These are phyloP conservation scores for Bimastos eiseni DNA, from an alignment of 2,888 invertebrate species.

Conservation along the genomic window DNA sequence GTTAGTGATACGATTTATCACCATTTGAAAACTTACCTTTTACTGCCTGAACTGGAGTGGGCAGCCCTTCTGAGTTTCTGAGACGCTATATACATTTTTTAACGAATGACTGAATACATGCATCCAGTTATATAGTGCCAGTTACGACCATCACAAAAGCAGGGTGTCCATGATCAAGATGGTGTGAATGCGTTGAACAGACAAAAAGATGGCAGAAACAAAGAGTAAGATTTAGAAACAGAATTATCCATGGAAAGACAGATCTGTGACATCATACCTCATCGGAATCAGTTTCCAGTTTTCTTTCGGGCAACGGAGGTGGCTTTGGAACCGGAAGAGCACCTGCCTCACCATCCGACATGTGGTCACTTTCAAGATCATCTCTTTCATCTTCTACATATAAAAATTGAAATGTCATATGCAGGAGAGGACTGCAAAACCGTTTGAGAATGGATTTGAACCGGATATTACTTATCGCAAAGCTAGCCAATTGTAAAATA, in stretches of 20 bases:
- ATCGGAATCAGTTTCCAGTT: background rate
- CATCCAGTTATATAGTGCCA: too few species aligned
- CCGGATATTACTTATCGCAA: background rate
- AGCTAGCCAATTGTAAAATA: background rate
- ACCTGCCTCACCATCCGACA: conserved; percentile 1
- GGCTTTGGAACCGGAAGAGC: background rate
- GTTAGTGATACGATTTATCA: too few species aligned
- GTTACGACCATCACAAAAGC: too few species aligned
- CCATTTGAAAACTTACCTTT: too few species aligned
- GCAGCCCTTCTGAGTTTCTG: too few species aligned
- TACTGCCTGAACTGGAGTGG: too few species aligned
- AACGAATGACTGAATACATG: too few species aligned
- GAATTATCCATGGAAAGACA: background rate
- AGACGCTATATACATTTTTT: too few species aligned
- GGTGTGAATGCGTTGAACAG: background rate
- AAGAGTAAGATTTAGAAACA: background rate
- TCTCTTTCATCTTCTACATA: background rate
- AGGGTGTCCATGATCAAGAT: background rate
- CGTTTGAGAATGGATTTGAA: too few species aligned
- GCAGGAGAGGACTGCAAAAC: background rate
- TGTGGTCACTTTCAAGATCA: conserved; percentile 8
- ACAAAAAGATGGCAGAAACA: background rate
- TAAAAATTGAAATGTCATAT: background rate
- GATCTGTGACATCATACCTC: background rate
- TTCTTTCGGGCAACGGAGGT: background rate